A percentile compares a stretch with the other conserved stretches of the same genome.
These are phyloP conservation scores for Cydia amplana DNA, from an alignment of 1,140 invertebrate genomes.

Conservation along the genomic window DNA sequence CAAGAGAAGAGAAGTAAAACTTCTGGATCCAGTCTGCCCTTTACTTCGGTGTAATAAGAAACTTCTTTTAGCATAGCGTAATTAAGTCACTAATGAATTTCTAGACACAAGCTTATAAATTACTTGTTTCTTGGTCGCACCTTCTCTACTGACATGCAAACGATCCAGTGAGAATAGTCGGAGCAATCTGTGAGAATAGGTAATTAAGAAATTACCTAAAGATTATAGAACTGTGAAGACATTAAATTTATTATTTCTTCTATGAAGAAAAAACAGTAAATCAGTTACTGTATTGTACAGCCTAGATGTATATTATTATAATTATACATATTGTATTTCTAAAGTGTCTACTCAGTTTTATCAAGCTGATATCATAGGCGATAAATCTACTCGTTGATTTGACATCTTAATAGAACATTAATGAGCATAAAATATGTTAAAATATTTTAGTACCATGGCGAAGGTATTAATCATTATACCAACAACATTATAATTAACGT, in stretches of 20 bases:
- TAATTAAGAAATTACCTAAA: too few relatives aligned
- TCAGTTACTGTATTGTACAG: too few relatives aligned
- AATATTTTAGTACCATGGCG: background rate
- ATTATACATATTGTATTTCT: background rate
- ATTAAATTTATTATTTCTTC: too few relatives aligned
- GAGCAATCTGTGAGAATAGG: too few relatives aligned
- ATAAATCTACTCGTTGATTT: background rate
- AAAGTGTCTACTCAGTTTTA: background rate
- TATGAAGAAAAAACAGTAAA: too few relatives aligned
- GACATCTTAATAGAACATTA: slow-evolving; percentile 6
- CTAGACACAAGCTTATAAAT: background rate
- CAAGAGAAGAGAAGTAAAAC: background rate
- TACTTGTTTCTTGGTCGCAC: background rate
- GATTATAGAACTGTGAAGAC: too few relatives aligned
- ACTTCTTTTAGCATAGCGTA: background rate
- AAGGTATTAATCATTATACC: slow-evolving; percentile 2
- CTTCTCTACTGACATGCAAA: background rate
- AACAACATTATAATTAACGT: slow-evolving; percentile 1
- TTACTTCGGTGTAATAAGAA: background rate
- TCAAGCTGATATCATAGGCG: slow-evolving; percentile 5
- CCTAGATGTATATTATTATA: too few relatives aligned
- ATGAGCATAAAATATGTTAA: slow-evolving; percentile 3
- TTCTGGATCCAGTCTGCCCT: background rate
- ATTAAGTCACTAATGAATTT: background rate
- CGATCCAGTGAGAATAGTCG: too few relatives aligned